Evolutionary conservation across 1,140 invertebrate species (phyloP), one percentile per base, ranked within the genome.

Genomic region (Ostrea edulis): DNA sequence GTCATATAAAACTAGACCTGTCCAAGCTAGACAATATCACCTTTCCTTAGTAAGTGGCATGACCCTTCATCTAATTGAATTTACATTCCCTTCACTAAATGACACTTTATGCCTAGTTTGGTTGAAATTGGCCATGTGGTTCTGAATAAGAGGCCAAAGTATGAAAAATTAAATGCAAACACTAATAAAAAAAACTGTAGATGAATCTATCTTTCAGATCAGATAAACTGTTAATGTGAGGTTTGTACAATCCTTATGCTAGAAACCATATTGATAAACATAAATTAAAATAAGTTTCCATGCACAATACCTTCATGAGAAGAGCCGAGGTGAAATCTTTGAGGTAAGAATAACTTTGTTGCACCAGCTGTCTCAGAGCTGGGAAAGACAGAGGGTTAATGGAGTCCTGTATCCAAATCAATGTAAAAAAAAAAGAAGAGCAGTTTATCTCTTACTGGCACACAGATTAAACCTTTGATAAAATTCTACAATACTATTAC

Each of bases 231-330:
- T 5, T 44, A 44, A 44, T 2, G 35, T 44, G 35, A 44, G 35
- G 35, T 44, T 44, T 5, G 5, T 44, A 44, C 35, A 44, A 44
- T 44, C 35, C 35, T 8, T 58, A 58, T 11, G 1, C 12, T 11
- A 58, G 11, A 11, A 12, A 12, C 29, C 4, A 71, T 62, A 17
- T 5, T 62, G 5, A 71, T 8, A 25, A 12, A 25, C 22, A 25
- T 25, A 29, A 7, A 71, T 20, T 9, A 35, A 11, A 9, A 25
- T 8, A 2, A 35, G 35, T 77, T 25, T 35, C 29, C 29, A 29
- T 25, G 12, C 25, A 14, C 11, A 22, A 25, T 83, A 91, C 91
- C 87, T 92, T 92, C 62, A 87, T 87, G 44, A 92, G 87, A 68
- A 91, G 58, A 17, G 68, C 88, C 14, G 71, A 87, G 7, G 87